Conservation (phyloP, 2,888 invertebrate species). For the Cryptocheilus praepositus region DNA sequence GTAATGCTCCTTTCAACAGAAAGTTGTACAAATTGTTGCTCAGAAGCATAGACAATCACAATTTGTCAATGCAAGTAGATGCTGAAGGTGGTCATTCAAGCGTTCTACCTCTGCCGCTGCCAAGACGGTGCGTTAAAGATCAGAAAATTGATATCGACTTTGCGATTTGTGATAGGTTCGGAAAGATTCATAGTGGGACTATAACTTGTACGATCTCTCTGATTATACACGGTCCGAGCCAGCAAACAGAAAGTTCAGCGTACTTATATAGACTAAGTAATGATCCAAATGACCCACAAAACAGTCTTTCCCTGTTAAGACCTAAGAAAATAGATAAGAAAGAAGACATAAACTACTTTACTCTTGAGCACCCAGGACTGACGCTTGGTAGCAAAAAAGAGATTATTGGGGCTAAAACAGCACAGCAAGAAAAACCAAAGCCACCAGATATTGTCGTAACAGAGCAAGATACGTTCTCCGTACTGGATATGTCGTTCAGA, state of each 20-base stretch:
- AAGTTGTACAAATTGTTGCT: slow-evolving; percentile 68
- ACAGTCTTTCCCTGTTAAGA: slow-evolving; percentile 46
- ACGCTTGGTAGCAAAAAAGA: slow-evolving; percentile 31
- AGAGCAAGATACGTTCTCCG: slow-evolving; percentile 64
- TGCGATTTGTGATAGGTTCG: slow-evolving; percentile 57
- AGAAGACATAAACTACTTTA: slow-evolving; percentile 58
- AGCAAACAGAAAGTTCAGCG: slow-evolving; percentile 32
- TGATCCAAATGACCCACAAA: slow-evolving; percentile 68
- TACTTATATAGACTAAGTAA: slow-evolving; percentile 55
- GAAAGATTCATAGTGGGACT: slow-evolving; percentile 59
- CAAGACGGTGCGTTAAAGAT: slow-evolving; percentile 58
- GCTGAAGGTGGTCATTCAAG: slow-evolving; percentile 53
- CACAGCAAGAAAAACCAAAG: slow-evolving; percentile 46
- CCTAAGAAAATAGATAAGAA: slow-evolving; percentile 35
- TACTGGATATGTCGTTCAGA: slow-evolving; percentile 60
- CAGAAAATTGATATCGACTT: slow-evolving; percentile 66
- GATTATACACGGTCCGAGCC: slow-evolving; percentile 37
- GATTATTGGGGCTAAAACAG: slow-evolving; percentile 15
- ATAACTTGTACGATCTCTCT: slow-evolving; percentile 63
- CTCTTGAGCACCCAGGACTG: slow-evolving; percentile 59
- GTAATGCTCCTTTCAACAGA: slow-evolving; percentile 64
- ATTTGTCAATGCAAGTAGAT: slow-evolving; percentile 62
- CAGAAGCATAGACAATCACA: slow-evolving; percentile 55
- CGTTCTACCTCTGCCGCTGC: slow-evolving; percentile 66
- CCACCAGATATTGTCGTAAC: slow-evolving; percentile 63